Base-by-base conservation (phyloP, 2,888 invertebrate species). In the Mythimna ferrago region DNA sequence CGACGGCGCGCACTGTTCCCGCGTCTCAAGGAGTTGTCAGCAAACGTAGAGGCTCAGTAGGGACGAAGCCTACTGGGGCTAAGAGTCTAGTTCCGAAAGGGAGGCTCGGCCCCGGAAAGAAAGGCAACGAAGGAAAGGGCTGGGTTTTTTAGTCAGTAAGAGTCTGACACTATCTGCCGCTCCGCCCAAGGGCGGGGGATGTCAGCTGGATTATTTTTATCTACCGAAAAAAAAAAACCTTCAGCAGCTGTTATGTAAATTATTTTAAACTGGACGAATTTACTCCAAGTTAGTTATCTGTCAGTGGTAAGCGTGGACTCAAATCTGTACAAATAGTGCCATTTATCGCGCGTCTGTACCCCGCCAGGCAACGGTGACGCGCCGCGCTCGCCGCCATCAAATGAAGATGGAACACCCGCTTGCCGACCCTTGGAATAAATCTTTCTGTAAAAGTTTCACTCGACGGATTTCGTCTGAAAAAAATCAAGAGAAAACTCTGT, bases 291-390 rank as follows among this genome's bases (percentile, higher is more conserved):
- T 56, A 58, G 58, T 56, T 64, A 67, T 51, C 62, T 72, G 80
- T 78, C 66, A 71, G 76, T 54, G 68, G 79, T 78, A 66, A 83
- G 80, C 77, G 78, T 71, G 76, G 54, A 63, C 76, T 76, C 86
- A 89, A 90, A 90, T 90, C 90, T 87, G 88, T 89, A 90, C 87
- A 90, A 91, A 91, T 91, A 84, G 91, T 86, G 87, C 82, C 79
- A 90, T 90, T 87, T 83, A 88, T 90, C 85, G 87, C 78, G 80
- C 84, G 80, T 74, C 80, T 73, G 79, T 82, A 80, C 65, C 83
- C 67, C 75, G 77, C 61, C 80, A 81, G 53, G 66, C 80, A 77
- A 75, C 85, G 89, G 77, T 82, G 87, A 80, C 87, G 87, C 82
- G 83, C 70, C 72, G 38, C 60, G 11, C 58, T 58, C 61, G 71